Evolutionary conservation across 2,113 vertebrate species (phyloP).

Genomic region (Epinephelus moara): DNA sequence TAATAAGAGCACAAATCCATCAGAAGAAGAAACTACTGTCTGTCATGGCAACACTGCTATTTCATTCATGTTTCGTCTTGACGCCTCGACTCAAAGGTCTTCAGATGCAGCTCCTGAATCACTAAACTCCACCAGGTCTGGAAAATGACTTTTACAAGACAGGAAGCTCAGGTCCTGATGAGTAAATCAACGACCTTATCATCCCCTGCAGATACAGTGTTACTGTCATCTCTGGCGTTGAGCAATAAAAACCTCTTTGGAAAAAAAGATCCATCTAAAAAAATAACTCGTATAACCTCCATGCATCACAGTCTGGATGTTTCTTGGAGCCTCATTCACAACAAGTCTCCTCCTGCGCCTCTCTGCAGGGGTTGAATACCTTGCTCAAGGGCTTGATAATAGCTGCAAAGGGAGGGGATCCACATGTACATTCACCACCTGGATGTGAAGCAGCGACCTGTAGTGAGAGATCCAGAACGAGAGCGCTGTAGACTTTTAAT

Average conservation of each 20-base stretch:
- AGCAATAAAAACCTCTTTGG: slow-evolving; percentile 1
- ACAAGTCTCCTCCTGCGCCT: slow-evolving; percentile 31
- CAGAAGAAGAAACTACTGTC: background rate
- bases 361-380: slow-evolving; percentile 2
- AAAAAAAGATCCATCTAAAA: background rate
- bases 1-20: background rate
- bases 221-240: background rate
- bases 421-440: background rate
- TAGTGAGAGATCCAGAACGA: background rate
- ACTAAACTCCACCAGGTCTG: background rate
- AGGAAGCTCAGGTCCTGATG: slow-evolving; percentile 1
- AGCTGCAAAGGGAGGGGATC: background rate
- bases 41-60: background rate
- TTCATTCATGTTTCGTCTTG: background rate
- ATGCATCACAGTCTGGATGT: background rate
- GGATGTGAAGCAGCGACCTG: background rate
- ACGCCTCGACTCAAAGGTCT: background rate
- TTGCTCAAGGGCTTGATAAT: slow-evolving; percentile 21
- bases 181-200: slow-evolving; percentile 2
- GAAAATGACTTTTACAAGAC: slow-evolving; percentile 3
- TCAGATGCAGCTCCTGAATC: background rate
- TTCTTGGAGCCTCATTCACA: background rate
- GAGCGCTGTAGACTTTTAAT: background rate
- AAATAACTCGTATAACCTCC: background rate
- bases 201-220: background rate